These are phyloP conservation scores for Epiblema foenella DNA, from an alignment of 2,888 invertebrate species.

Conservation along the genomic window DNA sequence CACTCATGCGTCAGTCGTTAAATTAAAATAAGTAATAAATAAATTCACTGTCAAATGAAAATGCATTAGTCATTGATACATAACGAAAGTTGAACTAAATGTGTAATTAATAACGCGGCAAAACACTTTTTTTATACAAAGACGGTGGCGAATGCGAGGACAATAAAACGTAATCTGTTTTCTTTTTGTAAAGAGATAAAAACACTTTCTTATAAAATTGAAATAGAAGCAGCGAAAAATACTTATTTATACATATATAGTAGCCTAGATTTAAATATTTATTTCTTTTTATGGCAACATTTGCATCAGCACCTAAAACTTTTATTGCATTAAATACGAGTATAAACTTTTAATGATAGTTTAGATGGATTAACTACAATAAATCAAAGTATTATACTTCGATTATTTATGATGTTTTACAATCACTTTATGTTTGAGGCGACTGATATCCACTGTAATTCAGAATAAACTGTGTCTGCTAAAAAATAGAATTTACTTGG, in stretches of 20 bases:
- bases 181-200: too few species aligned
- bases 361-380: too few species aligned
- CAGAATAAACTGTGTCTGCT: not conserved
- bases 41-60: conserved; percentile 25
- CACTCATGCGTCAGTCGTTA: conserved; percentile 9
- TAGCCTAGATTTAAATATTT: not conserved
- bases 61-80: conserved; percentile 5
- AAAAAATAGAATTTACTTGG: conserved; percentile 19
- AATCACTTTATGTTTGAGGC: too few species aligned
- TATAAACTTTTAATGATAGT: too few species aligned
- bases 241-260: conserved; percentile 2
- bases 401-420: not conserved
- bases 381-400: not conserved
- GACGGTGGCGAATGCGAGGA: too few species aligned
- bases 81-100: not conserved
- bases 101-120: too few species aligned
- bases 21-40: conserved; percentile 10
- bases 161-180: too few species aligned
- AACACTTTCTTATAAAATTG: too few species aligned
- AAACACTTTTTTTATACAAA: too few species aligned
- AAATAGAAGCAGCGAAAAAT: not conserved
- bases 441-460: not conserved
- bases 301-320: not conserved
- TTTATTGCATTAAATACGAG: not conserved
- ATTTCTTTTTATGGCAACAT: conserved; percentile 14